These are phyloP conservation scores for Synchiropus splendidus DNA, from an alignment of 2,113 vertebrate species.

Conservation along the genomic window DNA sequence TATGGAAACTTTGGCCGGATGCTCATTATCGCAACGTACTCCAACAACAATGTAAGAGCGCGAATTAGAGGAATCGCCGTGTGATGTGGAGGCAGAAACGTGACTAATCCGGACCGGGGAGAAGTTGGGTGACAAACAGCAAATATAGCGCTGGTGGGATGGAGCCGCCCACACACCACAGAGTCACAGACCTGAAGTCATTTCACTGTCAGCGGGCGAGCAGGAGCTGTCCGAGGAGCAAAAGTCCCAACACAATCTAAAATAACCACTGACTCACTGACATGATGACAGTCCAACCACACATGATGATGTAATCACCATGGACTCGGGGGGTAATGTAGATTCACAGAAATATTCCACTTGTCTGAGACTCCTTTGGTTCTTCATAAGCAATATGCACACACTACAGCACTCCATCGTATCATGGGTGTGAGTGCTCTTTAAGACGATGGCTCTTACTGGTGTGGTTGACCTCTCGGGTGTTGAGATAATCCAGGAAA, in stretches of 20 bases:
- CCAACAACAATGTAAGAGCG: slow-evolving; percentile 15
- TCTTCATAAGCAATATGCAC: too few relatives aligned
- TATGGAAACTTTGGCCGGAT: slow-evolving; percentile 62
- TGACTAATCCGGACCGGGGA: slow-evolving; percentile 44
- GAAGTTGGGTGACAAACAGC: slow-evolving; percentile 42
- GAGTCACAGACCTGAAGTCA: slow-evolving; percentile 26
- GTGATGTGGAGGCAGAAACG: slow-evolving; percentile 38
- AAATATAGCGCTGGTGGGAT: slow-evolving; percentile 46
- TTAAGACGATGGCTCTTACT: too few relatives aligned
- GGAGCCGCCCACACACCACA: slow-evolving; percentile 25
- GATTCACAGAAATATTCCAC: too few relatives aligned
- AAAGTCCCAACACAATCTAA: slow-evolving; percentile 24
- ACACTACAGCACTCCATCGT: too few relatives aligned
- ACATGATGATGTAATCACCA: neutral
- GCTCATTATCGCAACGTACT: slow-evolving; percentile 54
- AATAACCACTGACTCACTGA: slow-evolving; percentile 16
- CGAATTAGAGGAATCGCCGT: slow-evolving; percentile 1
- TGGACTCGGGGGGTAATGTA: too few relatives aligned
- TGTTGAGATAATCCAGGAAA: slow-evolving; percentile 81
- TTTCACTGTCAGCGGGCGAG: slow-evolving; percentile 21
- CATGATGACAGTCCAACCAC: slow-evolving; percentile 12
- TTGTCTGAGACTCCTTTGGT: too few relatives aligned
- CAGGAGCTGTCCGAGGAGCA: slow-evolving; percentile 14
- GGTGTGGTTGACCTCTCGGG: slow-evolving; percentile 76
- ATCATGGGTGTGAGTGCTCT: too few relatives aligned